Conservation (phyloP, 2,113 vertebrate species). For the Micromys minutus region DNA sequence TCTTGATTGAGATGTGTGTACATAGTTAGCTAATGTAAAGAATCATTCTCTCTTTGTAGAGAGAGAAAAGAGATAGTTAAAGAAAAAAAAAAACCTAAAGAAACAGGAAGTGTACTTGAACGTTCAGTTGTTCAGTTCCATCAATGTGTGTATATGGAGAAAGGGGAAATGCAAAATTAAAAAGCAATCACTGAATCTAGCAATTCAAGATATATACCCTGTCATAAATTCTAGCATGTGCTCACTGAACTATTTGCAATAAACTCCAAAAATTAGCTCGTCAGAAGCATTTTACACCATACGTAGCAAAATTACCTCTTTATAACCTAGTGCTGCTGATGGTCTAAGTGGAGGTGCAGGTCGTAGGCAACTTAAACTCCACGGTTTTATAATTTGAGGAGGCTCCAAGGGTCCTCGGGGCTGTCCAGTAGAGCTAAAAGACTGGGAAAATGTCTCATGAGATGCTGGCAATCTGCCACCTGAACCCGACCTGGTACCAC, state of each 20-base stretch:
- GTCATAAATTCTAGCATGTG: conserved; percentile 64
- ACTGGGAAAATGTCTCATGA: conserved; percentile 87
- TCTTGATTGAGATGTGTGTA: background rate
- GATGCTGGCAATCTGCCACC: conserved; percentile 74
- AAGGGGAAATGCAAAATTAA: conserved; percentile 37
- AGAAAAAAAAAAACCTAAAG: background rate
- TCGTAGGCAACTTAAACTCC: conserved; percentile 98
- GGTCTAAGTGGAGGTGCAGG: conserved; percentile 97
- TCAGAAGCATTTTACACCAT: conserved; percentile 68
- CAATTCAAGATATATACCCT: background rate
- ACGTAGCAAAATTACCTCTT: conserved; percentile 91
- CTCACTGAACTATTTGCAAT: conserved; percentile 34
- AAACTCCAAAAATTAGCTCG: conserved; percentile 49
- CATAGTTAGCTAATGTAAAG: background rate
- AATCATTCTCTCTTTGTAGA: background rate
- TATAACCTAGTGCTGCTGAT: conserved; percentile 96
- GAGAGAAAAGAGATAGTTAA: conserved; percentile 12
- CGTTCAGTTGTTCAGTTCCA: background rate
- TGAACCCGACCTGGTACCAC: conserved; percentile 60
- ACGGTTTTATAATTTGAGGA: conserved; percentile 95
- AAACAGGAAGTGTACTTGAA: conserved; percentile 3
- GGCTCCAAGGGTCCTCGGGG: conserved; percentile 94
- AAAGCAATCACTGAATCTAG: conserved; percentile 21
- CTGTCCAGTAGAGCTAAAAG: conserved; percentile 86
- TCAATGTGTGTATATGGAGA: conserved; percentile 17